These are phyloP conservation scores for Gerris lacustris DNA, from an alignment of 2,888 invertebrate genomes.

Conservation along the genomic window DNA sequence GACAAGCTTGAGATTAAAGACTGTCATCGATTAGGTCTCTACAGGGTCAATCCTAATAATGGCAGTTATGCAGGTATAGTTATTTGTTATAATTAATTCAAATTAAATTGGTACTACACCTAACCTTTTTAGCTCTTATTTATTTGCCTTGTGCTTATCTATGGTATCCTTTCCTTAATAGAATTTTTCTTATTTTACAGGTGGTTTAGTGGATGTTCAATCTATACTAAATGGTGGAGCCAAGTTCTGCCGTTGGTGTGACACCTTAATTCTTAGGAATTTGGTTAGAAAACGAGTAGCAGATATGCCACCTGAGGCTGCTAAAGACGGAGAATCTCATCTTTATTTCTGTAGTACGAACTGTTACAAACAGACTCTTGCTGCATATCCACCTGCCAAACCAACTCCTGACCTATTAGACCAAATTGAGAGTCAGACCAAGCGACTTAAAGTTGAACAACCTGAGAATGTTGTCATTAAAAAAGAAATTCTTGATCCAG, in stretches of 20 bases:
- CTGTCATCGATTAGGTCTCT: constrained; percentile 65
- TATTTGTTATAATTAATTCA: neutral
- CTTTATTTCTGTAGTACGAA: constrained; percentile 76
- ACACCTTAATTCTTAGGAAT: constrained; percentile 74
- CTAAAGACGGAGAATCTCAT: constrained; percentile 49
- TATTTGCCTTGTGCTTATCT: neutral
- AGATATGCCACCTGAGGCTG: constrained; percentile 35
- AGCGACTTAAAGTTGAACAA: neutral
- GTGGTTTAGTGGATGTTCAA: constrained; percentile 70
- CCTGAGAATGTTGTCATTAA: neutral
- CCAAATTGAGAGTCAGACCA: constrained; percentile 2
- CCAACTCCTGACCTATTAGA: neutral
- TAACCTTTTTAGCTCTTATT: neutral
- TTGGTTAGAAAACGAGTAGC: constrained; percentile 62
- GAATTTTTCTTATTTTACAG: neutral
- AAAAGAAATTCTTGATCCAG: constrained; percentile 1
- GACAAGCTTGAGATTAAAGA: constrained; percentile 67
- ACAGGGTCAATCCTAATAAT: constrained; percentile 68
- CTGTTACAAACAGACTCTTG: constrained; percentile 77
- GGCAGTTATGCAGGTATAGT: constrained; percentile 60
- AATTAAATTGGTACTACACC: constrained; percentile 4
- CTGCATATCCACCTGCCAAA: constrained; percentile 47
- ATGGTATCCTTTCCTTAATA: neutral
- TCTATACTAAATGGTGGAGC: constrained; percentile 79
- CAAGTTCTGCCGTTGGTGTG: constrained; percentile 86